These are phyloP conservation scores for Pardosa pseudoannulata DNA, from an alignment of 2,888 invertebrate species.

Conservation along the genomic window DNA sequence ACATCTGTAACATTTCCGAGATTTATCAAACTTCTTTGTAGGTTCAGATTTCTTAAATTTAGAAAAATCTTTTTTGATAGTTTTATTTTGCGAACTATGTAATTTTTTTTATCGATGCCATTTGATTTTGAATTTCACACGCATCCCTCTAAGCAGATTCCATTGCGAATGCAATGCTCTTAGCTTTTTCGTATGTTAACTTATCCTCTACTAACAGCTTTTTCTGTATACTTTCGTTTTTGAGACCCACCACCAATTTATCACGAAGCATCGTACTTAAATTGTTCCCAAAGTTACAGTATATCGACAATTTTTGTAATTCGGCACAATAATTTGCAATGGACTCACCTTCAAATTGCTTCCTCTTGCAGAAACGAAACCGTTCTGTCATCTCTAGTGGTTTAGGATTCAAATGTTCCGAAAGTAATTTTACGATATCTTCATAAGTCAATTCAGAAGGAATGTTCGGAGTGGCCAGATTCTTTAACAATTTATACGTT, in stretches of 20 bases:
- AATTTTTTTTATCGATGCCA: conserved; percentile 41
- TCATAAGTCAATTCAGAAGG: conserved; percentile 47
- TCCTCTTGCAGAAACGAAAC: conserved; percentile 50
- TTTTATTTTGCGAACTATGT: conserved; percentile 38
- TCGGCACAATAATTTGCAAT: conserved; percentile 48
- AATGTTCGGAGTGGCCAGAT: conserved; percentile 51
- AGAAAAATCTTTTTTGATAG: conserved; percentile 46
- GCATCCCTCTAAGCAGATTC: conserved; percentile 46
- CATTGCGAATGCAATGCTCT: conserved; percentile 46
- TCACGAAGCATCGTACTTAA: conserved; percentile 52
- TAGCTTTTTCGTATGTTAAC: conserved; percentile 52
- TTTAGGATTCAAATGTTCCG: conserved; percentile 53
- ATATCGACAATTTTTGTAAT: conserved; percentile 49
- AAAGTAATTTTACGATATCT: conserved; percentile 55
- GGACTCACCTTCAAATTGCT: conserved; percentile 50
- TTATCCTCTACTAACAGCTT: conserved; percentile 50
- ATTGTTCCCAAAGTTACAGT: conserved; percentile 52
- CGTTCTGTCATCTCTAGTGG: conserved; percentile 55
- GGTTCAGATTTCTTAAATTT: conserved; percentile 47
- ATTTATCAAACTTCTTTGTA: conserved; percentile 50
- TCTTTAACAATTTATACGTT: conserved; percentile 50
- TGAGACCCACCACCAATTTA: conserved; percentile 51
- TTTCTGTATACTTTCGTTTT: conserved; percentile 48
- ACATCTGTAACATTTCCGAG: conserved; percentile 56
- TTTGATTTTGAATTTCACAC: conserved; percentile 51